A percentile compares a stretch with the other conserved stretches of the same genome.
Evolutionary conservation across 2,797 vertebrate species (phyloP).

Genomic region (Silurus lanzhouensis): DNA sequence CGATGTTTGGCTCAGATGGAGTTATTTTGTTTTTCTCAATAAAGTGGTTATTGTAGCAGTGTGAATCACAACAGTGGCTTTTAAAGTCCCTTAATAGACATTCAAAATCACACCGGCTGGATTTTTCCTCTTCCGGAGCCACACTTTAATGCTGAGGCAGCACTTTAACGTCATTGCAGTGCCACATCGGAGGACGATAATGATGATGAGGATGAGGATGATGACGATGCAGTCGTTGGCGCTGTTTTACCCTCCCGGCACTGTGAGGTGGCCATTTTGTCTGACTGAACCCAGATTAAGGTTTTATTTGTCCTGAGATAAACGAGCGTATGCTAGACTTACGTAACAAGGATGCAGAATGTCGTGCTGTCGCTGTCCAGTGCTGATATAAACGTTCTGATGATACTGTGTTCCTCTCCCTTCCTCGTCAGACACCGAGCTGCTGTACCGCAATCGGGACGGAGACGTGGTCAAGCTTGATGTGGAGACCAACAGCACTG

Average conservation of each 20-base stretch:
- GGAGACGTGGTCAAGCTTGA: constrained; percentile 84
- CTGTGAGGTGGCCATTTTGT: background rate
- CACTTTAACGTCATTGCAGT: background rate
- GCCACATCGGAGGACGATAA: background rate
- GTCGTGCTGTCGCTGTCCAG: background rate
- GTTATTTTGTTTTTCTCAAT: background rate
- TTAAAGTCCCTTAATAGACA: background rate
- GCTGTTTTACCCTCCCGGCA: background rate
- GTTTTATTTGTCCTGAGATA: background rate
- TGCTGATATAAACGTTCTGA: background rate
- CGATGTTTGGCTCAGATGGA: background rate
- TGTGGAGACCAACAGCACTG: constrained; percentile 75
- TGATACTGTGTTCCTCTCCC: background rate
- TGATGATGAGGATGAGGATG: background rate
- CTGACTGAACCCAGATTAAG: background rate
- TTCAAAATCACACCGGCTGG: constrained; percentile 2
- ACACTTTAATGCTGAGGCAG: background rate
- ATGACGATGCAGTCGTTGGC: background rate
- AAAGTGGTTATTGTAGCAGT: background rate
- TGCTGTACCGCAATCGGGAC: constrained; percentile 84
- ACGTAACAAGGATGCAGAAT: background rate
- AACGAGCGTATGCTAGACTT: background rate
- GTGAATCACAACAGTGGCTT: background rate
- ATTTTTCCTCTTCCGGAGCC: background rate
- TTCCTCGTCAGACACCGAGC: constrained; percentile 79